Evolutionary conservation across 1,140 invertebrate species (phyloP).

Genomic region (Drosophila gunungcola): DNA sequence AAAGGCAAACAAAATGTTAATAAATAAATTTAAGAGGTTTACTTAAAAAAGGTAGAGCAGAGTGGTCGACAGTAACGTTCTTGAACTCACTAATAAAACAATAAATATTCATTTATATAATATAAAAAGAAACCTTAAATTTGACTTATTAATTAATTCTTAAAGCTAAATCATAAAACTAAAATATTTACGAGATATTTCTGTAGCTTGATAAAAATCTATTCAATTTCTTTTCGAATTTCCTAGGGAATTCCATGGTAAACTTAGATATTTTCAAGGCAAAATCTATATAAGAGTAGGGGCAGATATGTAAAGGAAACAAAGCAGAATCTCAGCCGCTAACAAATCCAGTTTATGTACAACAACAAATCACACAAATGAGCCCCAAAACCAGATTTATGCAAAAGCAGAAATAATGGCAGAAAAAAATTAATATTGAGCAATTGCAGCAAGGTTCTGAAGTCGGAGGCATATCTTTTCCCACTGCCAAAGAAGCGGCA

Average conservation of each 20-base stretch:
- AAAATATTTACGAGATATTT: no score
- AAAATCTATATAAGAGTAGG: conserved; percentile 19
- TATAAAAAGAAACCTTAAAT: no score
- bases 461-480: conserved; percentile 49
- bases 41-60: not conserved
- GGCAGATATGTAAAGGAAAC: conserved; percentile 47
- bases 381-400: conserved; percentile 21
- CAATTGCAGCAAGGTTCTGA: conserved; percentile 65
- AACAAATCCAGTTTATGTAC: conserved; percentile 34
- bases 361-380: conserved; percentile 66
- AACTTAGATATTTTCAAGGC: conserved; percentile 42
- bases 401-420: conserved; percentile 16
- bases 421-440: conserved; percentile 45
- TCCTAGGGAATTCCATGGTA: no score
- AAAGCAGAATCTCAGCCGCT: conserved; percentile 15
- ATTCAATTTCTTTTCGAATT: not conserved
- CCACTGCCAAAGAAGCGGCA: conserved; percentile 65
- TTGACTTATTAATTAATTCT: no score
- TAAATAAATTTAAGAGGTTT: conserved; percentile 23
- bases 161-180: no score
- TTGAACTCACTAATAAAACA: not conserved
- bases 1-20: conserved; percentile 31
- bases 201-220: no score
- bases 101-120: no score
- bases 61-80: not conserved